Percentiles rank a stretch among this genome's conserved stretches.
Evolutionary conservation across 1,140 invertebrate genomes (phyloP).

Genomic region (Temnothorax curvispinosus): DNA sequence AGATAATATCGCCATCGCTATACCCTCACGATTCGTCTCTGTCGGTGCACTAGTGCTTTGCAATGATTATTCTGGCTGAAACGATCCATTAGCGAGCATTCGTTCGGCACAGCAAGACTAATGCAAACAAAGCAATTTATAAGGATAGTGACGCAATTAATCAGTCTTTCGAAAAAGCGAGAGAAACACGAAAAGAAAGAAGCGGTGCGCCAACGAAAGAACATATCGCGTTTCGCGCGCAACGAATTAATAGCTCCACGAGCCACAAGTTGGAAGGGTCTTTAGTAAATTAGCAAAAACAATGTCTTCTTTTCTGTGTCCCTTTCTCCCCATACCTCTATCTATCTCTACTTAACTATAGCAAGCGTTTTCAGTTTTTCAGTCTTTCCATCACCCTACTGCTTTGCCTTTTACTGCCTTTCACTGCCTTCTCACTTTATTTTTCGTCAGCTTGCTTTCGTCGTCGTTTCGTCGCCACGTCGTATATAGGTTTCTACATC

Average conservation of each 20-base stretch:
- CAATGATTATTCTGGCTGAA: constrained; percentile 65
- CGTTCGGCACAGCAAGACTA: constrained; percentile 40
- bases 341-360: background rate
- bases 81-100: constrained; percentile 66
- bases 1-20: constrained; percentile 69
- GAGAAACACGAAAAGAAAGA: background rate
- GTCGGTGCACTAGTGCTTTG: constrained; percentile 60
- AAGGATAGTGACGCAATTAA: constrained; percentile 64
- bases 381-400: background rate
- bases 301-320: background rate
- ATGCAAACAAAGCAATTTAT: constrained; percentile 67
- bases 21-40: constrained; percentile 64
- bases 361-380: constrained; percentile 6
- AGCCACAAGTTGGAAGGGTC: constrained; percentile 35
- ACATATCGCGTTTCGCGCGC: constrained; percentile 29
- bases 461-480: too few species aligned
- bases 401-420: background rate
- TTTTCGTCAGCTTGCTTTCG: background rate
- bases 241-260: constrained; percentile 64
- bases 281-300: constrained; percentile 71
- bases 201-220: background rate
- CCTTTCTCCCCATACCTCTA: background rate
- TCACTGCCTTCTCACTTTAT: background rate
- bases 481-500: background rate
- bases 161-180: constrained; percentile 58